Evolutionary conservation across 2,888 invertebrate species (phyloP).

Genomic region (Gasteruption jaculator): DNA sequence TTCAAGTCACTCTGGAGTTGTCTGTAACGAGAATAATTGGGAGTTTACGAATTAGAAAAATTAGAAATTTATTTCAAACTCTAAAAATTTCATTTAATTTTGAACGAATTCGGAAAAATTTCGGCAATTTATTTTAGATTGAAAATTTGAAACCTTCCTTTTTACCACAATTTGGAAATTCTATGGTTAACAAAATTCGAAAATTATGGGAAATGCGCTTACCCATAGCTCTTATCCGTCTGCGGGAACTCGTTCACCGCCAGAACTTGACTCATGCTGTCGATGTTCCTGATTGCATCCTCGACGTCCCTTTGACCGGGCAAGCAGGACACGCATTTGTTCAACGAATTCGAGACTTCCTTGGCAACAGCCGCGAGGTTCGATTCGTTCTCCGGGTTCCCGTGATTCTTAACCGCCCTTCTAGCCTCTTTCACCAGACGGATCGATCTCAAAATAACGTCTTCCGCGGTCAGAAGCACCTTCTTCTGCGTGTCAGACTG

Average conservation of each 20-base stretch:
- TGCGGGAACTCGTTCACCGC: slow-evolving; percentile 72
- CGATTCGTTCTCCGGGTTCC: slow-evolving; percentile 55
- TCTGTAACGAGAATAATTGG: slow-evolving; percentile 46
- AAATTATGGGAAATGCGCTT: slow-evolving; percentile 23
- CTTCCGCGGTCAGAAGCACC: slow-evolving; percentile 69
- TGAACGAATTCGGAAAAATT: too few species aligned
- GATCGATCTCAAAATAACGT: slow-evolving; percentile 75
- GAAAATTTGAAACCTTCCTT: too few species aligned
- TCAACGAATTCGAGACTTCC: slow-evolving; percentile 62
- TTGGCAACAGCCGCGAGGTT: slow-evolving; percentile 71
- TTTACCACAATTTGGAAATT: neutral
- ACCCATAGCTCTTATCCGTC: slow-evolving; percentile 69
- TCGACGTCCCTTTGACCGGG: slow-evolving; percentile 96
- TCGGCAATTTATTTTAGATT: too few species aligned
- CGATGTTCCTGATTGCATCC: slow-evolving; percentile 77
- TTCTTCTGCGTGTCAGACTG: slow-evolving; percentile 58
- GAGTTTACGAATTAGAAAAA: neutral
- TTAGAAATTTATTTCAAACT: neutral
- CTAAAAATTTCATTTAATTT: too few species aligned
- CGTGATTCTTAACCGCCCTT: slow-evolving; percentile 65
- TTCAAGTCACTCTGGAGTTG: slow-evolving; percentile 84
- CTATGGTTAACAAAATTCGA: neutral
- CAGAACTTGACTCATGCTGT: slow-evolving; percentile 69
- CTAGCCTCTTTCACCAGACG: slow-evolving; percentile 79
- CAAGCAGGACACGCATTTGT: slow-evolving; percentile 74